These are phyloP conservation scores for Tapirus terrestris DNA, from an alignment of 2,113 vertebrate species.

Conservation along the genomic window DNA sequence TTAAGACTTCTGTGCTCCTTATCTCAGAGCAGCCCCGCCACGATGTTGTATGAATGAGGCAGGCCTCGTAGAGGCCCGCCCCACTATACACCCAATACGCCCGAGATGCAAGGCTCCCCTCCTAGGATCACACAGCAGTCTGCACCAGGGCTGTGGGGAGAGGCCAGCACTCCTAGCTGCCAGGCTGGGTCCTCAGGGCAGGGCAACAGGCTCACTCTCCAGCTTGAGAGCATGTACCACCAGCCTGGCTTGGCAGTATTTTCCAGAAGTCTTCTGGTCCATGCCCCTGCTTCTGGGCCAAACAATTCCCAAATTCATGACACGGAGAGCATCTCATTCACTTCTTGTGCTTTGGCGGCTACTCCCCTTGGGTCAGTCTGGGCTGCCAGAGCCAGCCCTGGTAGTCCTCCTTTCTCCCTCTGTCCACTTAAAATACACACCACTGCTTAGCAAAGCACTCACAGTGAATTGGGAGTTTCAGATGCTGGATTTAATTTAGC, in stretches of 20 bases:
- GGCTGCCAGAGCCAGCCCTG: background rate
- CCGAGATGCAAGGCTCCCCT: background rate
- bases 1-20: background rate
- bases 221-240: background rate
- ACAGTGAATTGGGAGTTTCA: background rate
- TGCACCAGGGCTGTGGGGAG: accelerated
- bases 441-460: background rate
- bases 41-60: accelerated
- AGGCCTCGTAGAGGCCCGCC: background rate
- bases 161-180: background rate
- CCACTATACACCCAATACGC: accelerated
- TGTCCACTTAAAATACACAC: background rate
- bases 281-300: background rate
- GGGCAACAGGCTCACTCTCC: background rate
- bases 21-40: background rate
- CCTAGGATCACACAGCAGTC: background rate
- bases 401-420: background rate
- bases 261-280: background rate
- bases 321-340: background rate
- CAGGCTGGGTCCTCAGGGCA: background rate
- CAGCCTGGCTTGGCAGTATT: background rate
- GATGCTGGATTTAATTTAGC: constrained; percentile 54
- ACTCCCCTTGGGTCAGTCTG: background rate
- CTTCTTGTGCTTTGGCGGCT: accelerated
- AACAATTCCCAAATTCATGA: background rate